Base-by-base conservation (phyloP, 2,113 vertebrate species). In the Tragelaphus strepsiceros region DNA sequence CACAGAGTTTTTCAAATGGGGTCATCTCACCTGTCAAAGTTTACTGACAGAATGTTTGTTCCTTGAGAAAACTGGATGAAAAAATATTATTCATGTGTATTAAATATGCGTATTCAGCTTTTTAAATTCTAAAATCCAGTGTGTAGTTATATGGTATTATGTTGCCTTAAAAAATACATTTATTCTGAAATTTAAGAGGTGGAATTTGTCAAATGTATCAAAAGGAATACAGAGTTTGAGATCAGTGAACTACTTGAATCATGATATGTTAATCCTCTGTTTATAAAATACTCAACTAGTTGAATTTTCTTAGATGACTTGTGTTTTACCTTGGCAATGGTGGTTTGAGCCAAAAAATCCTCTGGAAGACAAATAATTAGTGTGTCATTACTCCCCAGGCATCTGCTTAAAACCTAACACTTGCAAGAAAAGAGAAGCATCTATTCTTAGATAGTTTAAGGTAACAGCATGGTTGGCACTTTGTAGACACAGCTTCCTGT, bases 101-200 rank as follows among this genome's bases (percentile, higher is more conserved):
- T 43, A 43, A 43, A 43, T 43, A 43, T 83, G n/a, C 87, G 32
- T 80, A 43, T 30, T 21, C 39, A 86, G 15, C 26, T 87, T 91
- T 88, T 89, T 89, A 62, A 81, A 54, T 90, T 93, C 14, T 94
- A 90, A 97, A 93, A 87, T n/a, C 82, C 56, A 88, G 12, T 24
- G 17, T 86, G 24, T 43, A 90, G 56, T 89, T 71, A 26, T 35
- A n/a, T 71, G 59, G 16, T 82, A 24, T 95, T 92, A 74, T 6
- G 21, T 94, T 92, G 5, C 46, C 54, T 96, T 96, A 59, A 61
- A 61, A 92, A 87, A 94, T 88, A 94, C 89, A 83, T 84, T 53
- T 92, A 3, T 85, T 97, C 53, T 39, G 59, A 97, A 90, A 97
- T 91, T 97, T 95, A 32, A 84, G 62, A 93, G 32, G 61, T 97